Percentiles rank a stretch among this genome's conserved stretches.
These are phyloP conservation scores for Cyclura pinguis DNA, from an alignment of 2,797 vertebrate species.

Conservation along the genomic window DNA sequence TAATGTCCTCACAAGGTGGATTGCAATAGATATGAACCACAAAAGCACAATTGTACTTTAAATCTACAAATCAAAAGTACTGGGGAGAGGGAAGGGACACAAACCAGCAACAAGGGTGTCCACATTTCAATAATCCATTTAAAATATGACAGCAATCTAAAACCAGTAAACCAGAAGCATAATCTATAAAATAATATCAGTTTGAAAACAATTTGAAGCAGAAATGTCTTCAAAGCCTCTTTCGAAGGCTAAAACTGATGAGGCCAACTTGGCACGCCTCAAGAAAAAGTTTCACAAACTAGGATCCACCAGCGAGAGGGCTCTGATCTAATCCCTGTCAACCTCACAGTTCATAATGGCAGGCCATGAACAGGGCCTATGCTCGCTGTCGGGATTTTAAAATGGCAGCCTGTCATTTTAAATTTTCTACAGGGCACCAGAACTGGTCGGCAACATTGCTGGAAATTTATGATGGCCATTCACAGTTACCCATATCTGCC, in stretches of 20 bases:
- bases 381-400: neutral
- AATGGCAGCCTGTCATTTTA: neutral
- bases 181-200: neutral
- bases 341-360: neutral
- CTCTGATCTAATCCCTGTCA: neutral
- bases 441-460: too few relatives aligned
- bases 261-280: neutral
- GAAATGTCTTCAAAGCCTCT: neutral
- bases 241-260: neutral
- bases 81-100: neutral
- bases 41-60: neutral
- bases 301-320: neutral
- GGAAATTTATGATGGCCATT: neutral
- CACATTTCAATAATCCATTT: neutral
- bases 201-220: neutral
- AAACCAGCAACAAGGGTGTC: neutral
- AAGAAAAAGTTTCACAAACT: neutral
- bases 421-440: neutral
- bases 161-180: neutral
- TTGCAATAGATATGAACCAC: neutral
- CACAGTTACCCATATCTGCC: neutral
- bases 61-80: neutral
- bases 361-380: neutral
- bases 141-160: neutral
- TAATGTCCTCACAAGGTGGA: neutral